A percentile compares a stretch with the other conserved stretches of the same genome.
Evolutionary conservation across 37 sponge, comb jelly and placozoan genomes (phyloP).

Genomic region (Ianthella basta): DNA sequence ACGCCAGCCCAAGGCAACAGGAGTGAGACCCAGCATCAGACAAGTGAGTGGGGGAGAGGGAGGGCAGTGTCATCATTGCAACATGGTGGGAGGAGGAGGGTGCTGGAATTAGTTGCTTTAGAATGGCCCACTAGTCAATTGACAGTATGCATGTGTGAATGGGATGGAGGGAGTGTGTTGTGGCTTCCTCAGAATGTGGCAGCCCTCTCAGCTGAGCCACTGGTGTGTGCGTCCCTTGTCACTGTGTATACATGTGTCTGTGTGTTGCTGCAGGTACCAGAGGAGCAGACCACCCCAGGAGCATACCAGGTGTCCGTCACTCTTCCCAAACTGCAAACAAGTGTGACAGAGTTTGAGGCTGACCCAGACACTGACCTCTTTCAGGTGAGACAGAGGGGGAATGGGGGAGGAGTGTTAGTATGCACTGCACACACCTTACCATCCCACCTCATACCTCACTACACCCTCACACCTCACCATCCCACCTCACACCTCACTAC

Average conservation of each 20-base stretch:
- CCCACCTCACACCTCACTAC: no score
- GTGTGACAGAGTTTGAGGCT: slow-evolving; percentile 76
- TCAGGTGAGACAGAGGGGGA: slow-evolving; percentile 78
- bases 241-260: background rate
- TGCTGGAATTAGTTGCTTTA: background rate
- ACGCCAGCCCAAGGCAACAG: slow-evolving; percentile 63
- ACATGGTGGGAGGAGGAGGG: background rate
- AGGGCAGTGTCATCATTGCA: background rate
- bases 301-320: slow-evolving; percentile 70
- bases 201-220: background rate
- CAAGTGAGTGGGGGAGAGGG: slow-evolving; percentile 29
- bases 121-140: background rate
- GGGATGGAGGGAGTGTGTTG: background rate
- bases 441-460: no score
- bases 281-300: background rate
- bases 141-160: background rate
- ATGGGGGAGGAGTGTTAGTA: no score
- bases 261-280: background rate
- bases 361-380: slow-evolving; percentile 79
- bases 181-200: background rate
- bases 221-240: no score
- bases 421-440: no score
- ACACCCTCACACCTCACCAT: no score
- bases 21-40: slow-evolving; percentile 64
- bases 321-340: slow-evolving; percentile 29